These are phyloP conservation scores for Elymnias hypermnestra DNA, from an alignment of 1,140 invertebrate genomes.

Conservation along the genomic window DNA sequence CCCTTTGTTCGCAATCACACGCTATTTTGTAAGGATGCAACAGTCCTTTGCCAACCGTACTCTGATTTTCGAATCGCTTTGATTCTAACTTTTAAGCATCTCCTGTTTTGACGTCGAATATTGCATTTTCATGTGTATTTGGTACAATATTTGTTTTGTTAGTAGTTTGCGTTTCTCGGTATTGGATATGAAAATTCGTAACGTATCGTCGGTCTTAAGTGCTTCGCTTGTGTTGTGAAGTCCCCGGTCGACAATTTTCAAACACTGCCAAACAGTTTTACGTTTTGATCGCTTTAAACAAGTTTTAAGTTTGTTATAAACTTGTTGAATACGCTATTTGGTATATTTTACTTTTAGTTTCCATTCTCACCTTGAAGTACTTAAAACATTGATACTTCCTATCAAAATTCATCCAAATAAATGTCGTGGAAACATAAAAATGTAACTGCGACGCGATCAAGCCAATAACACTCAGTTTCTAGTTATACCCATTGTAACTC, in stretches of 20 bases:
- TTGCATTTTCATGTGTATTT: conserved; percentile 63
- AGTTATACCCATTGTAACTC: conserved; percentile 60
- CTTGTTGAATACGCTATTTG: conserved; percentile 6
- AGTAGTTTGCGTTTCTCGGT: conserved; percentile 16
- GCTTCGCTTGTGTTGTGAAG: conserved; percentile 3
- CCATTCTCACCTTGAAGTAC: too few species aligned
- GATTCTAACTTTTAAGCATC: conserved; percentile 71
- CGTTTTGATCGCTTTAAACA: conserved; percentile 4
- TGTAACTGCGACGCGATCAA: conserved; percentile 45
- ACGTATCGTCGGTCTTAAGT: conserved; percentile 9
- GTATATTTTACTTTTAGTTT: conserved; percentile 5
- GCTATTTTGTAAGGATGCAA: conserved; percentile 68
- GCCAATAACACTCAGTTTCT: conserved; percentile 69
- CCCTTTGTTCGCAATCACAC: conserved; percentile 63
- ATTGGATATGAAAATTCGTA: conserved; percentile 25
- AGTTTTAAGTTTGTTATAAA: conserved; percentile 11
- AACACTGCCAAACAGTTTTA: conserved; percentile 9
- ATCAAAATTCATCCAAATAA: conserved; percentile 25
- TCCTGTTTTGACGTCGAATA: conserved; percentile 59
- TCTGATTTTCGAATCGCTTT: conserved; percentile 62
- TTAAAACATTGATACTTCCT: not conserved
- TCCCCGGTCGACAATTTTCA: conserved; percentile 20
- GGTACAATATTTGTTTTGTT: conserved; percentile 52
- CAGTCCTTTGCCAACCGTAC: conserved; percentile 57
- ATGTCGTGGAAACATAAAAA: conserved; percentile 42